These are phyloP conservation scores for Dolomedes plantarius DNA, from an alignment of 2,888 invertebrate species.

Conservation along the genomic window DNA sequence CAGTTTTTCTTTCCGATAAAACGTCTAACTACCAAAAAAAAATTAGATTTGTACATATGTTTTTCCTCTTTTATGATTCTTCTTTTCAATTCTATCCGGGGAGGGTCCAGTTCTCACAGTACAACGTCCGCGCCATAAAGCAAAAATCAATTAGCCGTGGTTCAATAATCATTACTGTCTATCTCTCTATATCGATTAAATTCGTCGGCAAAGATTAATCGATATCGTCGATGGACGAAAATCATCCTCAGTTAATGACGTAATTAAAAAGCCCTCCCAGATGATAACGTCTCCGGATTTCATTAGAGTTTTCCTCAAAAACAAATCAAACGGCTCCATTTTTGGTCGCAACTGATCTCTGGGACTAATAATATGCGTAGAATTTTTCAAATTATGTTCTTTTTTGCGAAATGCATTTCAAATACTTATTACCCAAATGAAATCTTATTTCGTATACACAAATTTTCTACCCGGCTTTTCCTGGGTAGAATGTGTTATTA, in stretches of 20 bases:
- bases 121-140: background rate
- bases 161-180: slow-evolving; percentile 52
- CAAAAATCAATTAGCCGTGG: slow-evolving; percentile 37
- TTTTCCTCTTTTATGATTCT: background rate
- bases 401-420: too few species aligned
- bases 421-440: too few species aligned
- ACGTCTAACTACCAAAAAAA: background rate
- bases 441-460: too few species aligned
- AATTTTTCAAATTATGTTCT: too few species aligned
- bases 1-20: background rate
- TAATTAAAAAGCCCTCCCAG: slow-evolving; percentile 49
- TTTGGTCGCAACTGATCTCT: slow-evolving; percentile 10
- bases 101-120: background rate
- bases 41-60: background rate
- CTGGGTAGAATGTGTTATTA: too few species aligned
- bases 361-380: background rate
- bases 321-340: slow-evolving; percentile 37
- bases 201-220: slow-evolving; percentile 52
- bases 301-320: slow-evolving; percentile 39
- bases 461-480: too few species aligned
- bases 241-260: slow-evolving; percentile 54
- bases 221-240: slow-evolving; percentile 39
- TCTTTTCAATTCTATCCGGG: background rate
- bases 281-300: slow-evolving; percentile 41
- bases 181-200: slow-evolving; percentile 55